These are phyloP conservation scores for Myxocyprinus asiaticus DNA, from an alignment of 2,113 vertebrate genomes.

Conservation along the genomic window DNA sequence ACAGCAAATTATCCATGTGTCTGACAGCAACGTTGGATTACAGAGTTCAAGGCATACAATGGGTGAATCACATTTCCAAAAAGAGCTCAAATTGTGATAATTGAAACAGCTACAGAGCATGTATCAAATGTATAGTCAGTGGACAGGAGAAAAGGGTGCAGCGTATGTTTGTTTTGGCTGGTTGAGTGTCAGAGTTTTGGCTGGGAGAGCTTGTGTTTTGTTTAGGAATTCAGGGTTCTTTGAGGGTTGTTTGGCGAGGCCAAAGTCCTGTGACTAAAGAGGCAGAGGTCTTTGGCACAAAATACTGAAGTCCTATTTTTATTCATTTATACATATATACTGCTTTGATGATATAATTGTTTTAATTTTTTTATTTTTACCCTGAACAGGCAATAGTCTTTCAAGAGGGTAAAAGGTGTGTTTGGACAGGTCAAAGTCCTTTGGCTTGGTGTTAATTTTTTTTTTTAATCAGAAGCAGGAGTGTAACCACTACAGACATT, in stretches of 20 bases:
- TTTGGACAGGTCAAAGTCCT: not conserved
- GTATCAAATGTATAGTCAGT: constrained; percentile 1
- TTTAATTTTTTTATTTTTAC: not conserved
- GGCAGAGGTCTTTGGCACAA: constrained; percentile 46
- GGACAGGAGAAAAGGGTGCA: not conserved
- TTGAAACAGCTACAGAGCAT: constrained; percentile 30
- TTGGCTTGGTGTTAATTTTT: no score
- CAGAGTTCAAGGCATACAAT: constrained; percentile 31
- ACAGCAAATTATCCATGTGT: constrained; percentile 31
- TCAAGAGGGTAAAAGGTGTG: constrained; percentile 20
- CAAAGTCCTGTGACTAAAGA: constrained; percentile 43
- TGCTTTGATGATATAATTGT: not conserved
- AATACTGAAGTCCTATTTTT: constrained; percentile 19
- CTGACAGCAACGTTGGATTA: constrained; percentile 23
- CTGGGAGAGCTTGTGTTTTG: constrained; percentile 38
- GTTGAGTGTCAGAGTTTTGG: constrained; percentile 40
- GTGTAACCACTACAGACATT: no score
- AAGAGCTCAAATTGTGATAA: constrained; percentile 30
- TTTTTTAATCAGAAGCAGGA: no score
- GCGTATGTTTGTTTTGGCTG: constrained; percentile 39
- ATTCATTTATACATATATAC: constrained; percentile 1
- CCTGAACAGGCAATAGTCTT: not conserved
- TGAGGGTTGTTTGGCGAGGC: constrained; percentile 50
- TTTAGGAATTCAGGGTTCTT: constrained; percentile 49
- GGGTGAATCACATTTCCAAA: constrained; percentile 11